Evolutionary conservation across 2,113 vertebrate species (phyloP).

Genomic region (Colinus virginianus): DNA sequence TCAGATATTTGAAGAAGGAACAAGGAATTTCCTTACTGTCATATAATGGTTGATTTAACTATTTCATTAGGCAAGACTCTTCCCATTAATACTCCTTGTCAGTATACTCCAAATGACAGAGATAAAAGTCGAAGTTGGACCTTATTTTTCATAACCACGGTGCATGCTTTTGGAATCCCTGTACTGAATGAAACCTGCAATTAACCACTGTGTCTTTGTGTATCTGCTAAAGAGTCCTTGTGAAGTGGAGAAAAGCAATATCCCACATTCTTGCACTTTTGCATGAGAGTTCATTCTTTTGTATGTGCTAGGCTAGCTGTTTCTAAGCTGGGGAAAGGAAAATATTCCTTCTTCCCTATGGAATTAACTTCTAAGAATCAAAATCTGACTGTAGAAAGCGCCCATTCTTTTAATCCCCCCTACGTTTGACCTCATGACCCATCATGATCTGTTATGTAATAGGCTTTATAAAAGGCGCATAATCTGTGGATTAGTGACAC

Average conservation of each 20-base stretch:
- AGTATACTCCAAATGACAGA: background rate
- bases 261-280: background rate
- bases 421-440: slow-evolving; percentile 5
- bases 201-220: background rate
- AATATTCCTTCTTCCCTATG: background rate
- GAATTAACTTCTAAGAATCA: background rate
- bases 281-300: background rate
- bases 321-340: background rate
- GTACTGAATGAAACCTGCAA: background rate
- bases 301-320: background rate
- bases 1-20: background rate
- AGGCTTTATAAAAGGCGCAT: slow-evolving; percentile 45
- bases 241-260: background rate
- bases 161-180: background rate
- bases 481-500: slow-evolving; percentile 49
- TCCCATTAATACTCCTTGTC: background rate
- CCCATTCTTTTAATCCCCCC: background rate
- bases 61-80: background rate
- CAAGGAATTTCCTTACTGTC: background rate
- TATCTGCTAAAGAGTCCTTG: background rate
- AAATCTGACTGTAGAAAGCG: background rate
- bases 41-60: background rate
- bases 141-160: background rate
- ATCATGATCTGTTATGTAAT: slow-evolving; percentile 34
- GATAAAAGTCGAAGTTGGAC: background rate